phyloP scores from a whole-genome alignment of 1,140 invertebrate genomes.

The Thaumatotibia leucotreta region DNA sequence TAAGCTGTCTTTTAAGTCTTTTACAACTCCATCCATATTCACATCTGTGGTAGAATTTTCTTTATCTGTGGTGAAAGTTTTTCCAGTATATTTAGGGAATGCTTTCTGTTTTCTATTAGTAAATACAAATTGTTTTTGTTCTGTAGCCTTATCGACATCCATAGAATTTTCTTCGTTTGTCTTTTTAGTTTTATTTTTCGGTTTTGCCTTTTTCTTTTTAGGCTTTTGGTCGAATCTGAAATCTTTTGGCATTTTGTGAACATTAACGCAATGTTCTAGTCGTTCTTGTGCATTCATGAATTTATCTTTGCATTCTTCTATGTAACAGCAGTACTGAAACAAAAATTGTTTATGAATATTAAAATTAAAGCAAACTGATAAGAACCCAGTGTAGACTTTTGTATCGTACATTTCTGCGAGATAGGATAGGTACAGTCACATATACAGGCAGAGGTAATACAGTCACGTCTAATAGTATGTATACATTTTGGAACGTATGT shows the following conservation, averaged over 20 bases:
- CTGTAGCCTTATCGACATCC: conserved; percentile 37
- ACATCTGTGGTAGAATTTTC: conserved; percentile 27
- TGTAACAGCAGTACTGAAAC: conserved; percentile 81
- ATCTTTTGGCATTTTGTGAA: conserved; percentile 81
- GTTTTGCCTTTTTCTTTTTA: conserved; percentile 27
- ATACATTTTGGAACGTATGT: too few relatives aligned
- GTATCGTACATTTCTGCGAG: too few relatives aligned
- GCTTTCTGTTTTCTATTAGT: conserved; percentile 52
- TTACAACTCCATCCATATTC: conserved; percentile 51
- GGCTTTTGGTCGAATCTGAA: conserved; percentile 77
- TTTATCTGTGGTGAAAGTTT: conserved; percentile 47
- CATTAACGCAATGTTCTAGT: conserved; percentile 78
- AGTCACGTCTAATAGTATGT: too few relatives aligned
- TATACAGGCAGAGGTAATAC: too few relatives aligned
- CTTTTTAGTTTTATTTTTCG: conserved; percentile 25
- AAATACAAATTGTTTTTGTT: conserved; percentile 45
- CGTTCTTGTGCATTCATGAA: conserved; percentile 76
- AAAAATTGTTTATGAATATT: too few relatives aligned
- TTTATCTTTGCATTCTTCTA: conserved; percentile 79
- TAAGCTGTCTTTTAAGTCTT: conserved; percentile 58
- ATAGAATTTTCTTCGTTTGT: conserved; percentile 26
- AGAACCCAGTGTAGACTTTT: too few relatives aligned
- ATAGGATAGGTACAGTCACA: too few relatives aligned
- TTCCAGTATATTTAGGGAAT: conserved; percentile 47
- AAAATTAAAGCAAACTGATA: too few relatives aligned